Base-by-base conservation (phyloP, 2,113 vertebrate species). In the Pomatostomus ruficeps region DNA sequence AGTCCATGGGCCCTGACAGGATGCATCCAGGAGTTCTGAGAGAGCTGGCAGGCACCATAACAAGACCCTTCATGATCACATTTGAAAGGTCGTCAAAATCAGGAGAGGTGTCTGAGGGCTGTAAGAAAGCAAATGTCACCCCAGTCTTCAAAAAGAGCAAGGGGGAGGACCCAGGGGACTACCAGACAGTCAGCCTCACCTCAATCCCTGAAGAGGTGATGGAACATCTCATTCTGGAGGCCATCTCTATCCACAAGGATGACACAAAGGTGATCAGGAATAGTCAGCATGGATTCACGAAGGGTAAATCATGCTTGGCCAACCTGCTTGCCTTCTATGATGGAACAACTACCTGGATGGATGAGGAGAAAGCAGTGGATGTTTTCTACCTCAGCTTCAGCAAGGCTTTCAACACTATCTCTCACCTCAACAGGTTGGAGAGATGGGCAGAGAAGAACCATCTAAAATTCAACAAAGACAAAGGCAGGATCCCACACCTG, bases 11-110 rank as follows among this genome's bases (percentile, higher is more conserved):
- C 28, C 26, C 15, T n/a, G 23, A 24, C 3, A 16, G 46, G 9
- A 38, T 15, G 5, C 15, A 61, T 12, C 46, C 23, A 45, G 0
- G 0, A 45, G 12, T 61, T 38, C 63, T 52, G 46, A 21, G 45
- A 52, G 63, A 77, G 28, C 22, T 70, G 73, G 14, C 14, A 28
- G 46, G n/a, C 46, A 46, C 19, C 65, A 31, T 1, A 48, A 24
- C 6, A 5, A 55, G 29, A 35, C 24, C 2, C 6, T 24, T 51
- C 0, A 3, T 1, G 1, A 14, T 38, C 26, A 15, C 14, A 4
- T 62, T 24, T 74, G 43, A 36, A 49, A 26, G 25, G 42, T 57
- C 21, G 2, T 24, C 20, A 24, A n/a, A 20, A 22, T 31, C 48
- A 62, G n/a, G 65, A 87, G 25, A 62, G 24, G 20, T 35, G 7